Conservation (phyloP, 2,113 vertebrate species). For the Petrocephalus zakoni region DNA sequence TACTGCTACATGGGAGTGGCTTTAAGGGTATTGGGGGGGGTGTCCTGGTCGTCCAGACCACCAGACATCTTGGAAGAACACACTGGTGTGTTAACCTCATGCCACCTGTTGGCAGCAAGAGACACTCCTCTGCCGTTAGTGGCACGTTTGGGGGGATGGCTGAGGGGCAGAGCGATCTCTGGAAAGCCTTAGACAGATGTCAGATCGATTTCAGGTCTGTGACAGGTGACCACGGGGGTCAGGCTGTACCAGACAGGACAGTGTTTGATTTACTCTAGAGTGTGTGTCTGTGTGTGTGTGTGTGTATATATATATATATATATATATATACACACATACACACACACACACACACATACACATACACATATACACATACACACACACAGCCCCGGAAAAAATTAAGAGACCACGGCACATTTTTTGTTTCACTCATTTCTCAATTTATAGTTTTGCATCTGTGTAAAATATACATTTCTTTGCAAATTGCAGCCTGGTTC, state of each 20-base stretch:
- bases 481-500: no score
- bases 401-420: no score
- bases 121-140: neutral
- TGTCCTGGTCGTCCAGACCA: neutral
- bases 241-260: neutral
- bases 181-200: neutral
- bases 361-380: no score
- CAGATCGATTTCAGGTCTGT: neutral
- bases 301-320: no score
- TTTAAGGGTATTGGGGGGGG: neutral
- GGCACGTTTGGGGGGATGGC: neutral
- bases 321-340: no score
- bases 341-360: no score
- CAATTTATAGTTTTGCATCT: no score
- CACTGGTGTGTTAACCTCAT: neutral
- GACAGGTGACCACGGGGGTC: neutral
- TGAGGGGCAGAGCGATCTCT: neutral
- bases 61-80: neutral
- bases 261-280: neutral
- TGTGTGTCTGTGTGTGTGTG: neutral
- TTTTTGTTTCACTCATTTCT: no score
- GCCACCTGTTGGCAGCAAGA: neutral
- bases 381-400: no score
- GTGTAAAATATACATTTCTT: no score
- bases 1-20: neutral